phyloP scores from a whole-genome alignment of 2,888 invertebrate genomes.

The Cistogaster globosa region DNA sequence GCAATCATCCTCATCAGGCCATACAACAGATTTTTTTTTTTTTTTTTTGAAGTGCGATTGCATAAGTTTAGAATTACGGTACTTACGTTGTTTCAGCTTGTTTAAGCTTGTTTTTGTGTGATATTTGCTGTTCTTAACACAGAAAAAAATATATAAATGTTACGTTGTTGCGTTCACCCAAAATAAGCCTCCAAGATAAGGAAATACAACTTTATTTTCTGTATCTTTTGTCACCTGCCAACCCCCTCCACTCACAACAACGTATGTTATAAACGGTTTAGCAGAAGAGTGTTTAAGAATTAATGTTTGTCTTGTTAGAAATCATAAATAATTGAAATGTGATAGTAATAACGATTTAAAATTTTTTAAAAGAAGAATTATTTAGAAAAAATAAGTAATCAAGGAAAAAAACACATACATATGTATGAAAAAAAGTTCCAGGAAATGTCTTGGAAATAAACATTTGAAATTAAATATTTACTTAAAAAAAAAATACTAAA shows the following conservation, averaged over 20 bases:
- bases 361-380: conserved; percentile 10
- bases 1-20: conserved; percentile 28
- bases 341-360: conserved; percentile 40
- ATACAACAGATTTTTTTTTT: conserved; percentile 10
- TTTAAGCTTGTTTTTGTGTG: conserved; percentile 39
- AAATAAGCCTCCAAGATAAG: conserved; percentile 67
- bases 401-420: too few relatives aligned
- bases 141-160: conserved; percentile 29
- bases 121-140: conserved; percentile 28
- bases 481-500: background rate
- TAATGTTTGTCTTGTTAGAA: conserved; percentile 56
- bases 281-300: conserved; percentile 50
- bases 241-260: background rate
- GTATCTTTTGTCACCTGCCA: conserved; percentile 28
- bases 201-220: conserved; percentile 65
- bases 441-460: background rate
- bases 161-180: conserved; percentile 39
- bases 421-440: background rate
- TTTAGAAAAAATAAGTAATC: background rate
- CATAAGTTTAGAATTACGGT: conserved; percentile 69
- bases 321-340: conserved; percentile 64
- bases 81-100: conserved; percentile 54
- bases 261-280: conserved; percentile 9
- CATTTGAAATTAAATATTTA: background rate
- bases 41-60: conserved; percentile 49